Evolutionary conservation across 2,888 invertebrate species (phyloP), one percentile per base, ranked within the genome.

Genomic region (Ichneumoninae sp.): DNA sequence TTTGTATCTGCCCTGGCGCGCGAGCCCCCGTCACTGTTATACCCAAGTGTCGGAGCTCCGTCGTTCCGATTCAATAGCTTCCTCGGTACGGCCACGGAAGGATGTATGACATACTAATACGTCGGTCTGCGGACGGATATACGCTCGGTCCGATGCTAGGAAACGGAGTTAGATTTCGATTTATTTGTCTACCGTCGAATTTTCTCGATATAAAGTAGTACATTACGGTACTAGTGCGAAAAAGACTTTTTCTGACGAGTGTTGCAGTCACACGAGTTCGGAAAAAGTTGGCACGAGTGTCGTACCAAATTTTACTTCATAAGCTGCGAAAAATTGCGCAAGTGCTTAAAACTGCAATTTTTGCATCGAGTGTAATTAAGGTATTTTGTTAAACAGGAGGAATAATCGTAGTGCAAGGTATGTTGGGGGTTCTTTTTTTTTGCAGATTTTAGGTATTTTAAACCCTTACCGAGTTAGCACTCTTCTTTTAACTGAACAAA

Each of bases 21-120:
- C 81, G 65, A 62, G 30, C 81, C 65, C 65, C 44, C 3, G 44
- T 75, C 65, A 69, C 74, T 69, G 69, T 75, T 72, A 72, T 79
- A 52, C 74, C 69, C 62, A 47, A 82, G 80, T 70, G 77, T 78
- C 80, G 80, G 74, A 77, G 80, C 77, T 81, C 78, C 84, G 78
- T 78, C 75, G 84, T 84, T 84, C 81, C 78, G 60, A 65, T 78
- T 75, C 84, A 81, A 81, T 81, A 65, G 69, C 74, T 78, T 62
- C 44, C 76, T 26, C 22, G 57, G 57, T 57, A 22, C 30, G 10
- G 62, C 47, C 65, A 66, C 57, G 36, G 19, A 54, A 36, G 16
- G 47, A 47, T 33, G 44, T 52, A 52, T 13, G 57, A 8, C 22
- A 26, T 62, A 71, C 72, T 44, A 40, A 40, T 69, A 76, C 62